Evolutionary conservation across 2,888 invertebrate genomes (phyloP).

Genomic region (Synanthedon formicaeformis): DNA sequence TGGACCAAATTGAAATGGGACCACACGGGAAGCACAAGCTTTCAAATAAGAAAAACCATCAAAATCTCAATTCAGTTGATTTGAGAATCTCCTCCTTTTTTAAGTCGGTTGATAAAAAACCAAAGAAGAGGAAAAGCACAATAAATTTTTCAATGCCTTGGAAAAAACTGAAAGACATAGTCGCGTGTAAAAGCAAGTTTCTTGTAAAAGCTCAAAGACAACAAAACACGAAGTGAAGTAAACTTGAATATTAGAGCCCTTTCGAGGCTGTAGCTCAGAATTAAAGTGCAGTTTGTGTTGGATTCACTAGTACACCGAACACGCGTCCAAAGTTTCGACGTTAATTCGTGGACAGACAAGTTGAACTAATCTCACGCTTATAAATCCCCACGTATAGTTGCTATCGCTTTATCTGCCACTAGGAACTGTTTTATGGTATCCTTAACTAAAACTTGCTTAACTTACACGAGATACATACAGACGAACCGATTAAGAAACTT

Average conservation of each 20-base stretch:
- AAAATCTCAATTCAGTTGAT: no score
- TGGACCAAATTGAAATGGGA: no score
- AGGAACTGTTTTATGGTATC: slow-evolving; percentile 41
- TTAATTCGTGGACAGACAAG: background rate
- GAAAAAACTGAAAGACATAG: no score
- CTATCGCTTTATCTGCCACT: slow-evolving; percentile 33
- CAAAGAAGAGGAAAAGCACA: no score
- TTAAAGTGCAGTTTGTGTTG: background rate
- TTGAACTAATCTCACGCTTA: slow-evolving; percentile 8
- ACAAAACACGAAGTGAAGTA: no score
- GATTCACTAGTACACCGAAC: background rate
- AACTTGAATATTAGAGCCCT: background rate
- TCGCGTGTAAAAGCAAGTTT: no score
- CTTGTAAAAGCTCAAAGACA: no score
- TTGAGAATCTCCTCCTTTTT: no score
- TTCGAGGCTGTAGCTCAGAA: background rate
- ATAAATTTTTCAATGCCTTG: no score
- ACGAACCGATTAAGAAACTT: background rate
- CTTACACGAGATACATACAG: slow-evolving; percentile 1
- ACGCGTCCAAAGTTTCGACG: background rate
- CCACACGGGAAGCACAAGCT: no score
- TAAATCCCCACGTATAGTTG: slow-evolving; percentile 28
- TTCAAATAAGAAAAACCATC: no score
- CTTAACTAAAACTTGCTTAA: slow-evolving; percentile 27
- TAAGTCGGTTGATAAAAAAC: no score